Evolutionary conservation across 2,113 vertebrate genomes (phyloP), one percentile per base, ranked within the genome.

Genomic region (Gallinago paraguaiae): DNA sequence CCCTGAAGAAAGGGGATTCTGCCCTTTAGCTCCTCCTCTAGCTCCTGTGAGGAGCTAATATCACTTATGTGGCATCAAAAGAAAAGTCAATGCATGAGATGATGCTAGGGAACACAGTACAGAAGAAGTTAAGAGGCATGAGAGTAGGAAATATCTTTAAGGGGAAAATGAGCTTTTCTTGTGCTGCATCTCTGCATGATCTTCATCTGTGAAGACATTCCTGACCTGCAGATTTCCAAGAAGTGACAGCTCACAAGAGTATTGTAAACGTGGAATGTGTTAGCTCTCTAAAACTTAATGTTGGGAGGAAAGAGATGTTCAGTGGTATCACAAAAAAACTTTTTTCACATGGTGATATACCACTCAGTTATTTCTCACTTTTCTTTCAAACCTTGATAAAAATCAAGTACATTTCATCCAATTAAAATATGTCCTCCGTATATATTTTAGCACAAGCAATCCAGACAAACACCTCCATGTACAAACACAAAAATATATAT

Each of bases 401-500:
- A 72, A 41, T 60, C 43, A 79, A 70, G 20, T 54, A 25, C 31
- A 33, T 9, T 39, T 94, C 13, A 81, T 41, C n/a, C 23, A 57
- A 27, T n/a, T 75, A 37, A 79, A 77, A 31, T 60, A 63, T 9
- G 6, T 53, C 33, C 30, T 68, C 35, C 20, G 17, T 18, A 22
- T 3, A 7, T 17, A 54, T 70, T 89, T 86, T 51, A 90, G 51
- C 78, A 68, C 43, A 78, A 94, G 41, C 69, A 91, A 82, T 76
- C 15, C 64, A 95, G 27, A 96, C 67, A 95, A 96, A 81, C 39
- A 93, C 35, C 83, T 43, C 43, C 50, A 81, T 48, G 35, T 25
- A 90, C 51, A 94, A 71, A 96, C 75, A 96, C 82, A 11, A 94
- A 97, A 82, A 97, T 93, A 97, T 95, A 92, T 92, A 68, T 88